Base-by-base conservation (phyloP, 2,797 vertebrate genomes). In the Glossophaga mutica region DNA sequence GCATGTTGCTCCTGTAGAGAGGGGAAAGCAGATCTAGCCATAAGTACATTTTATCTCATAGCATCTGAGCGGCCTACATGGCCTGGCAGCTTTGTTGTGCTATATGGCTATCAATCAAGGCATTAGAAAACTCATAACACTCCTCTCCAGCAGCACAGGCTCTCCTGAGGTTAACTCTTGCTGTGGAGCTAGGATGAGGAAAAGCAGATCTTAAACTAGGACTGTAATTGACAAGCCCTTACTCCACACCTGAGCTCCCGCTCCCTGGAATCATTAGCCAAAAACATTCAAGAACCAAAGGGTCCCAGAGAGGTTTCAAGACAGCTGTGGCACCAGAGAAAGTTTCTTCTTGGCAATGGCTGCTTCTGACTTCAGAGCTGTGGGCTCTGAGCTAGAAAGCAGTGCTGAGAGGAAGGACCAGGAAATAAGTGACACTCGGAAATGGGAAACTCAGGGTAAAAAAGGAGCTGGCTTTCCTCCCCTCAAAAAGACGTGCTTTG, bases 121-220 rank as follows among this genome's bases (percentile, higher is more conserved):
- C 44, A n/a, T 89, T 59, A 46, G 22, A 29, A 93, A 88, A 92
- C 42, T 89, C 88, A 65, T 68, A 83, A 62, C 84, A 92, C 83
- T 90, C 32, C 57, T 77, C 83, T 76, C 73, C 29, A 42, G 65
- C 94, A 67, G 65, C 67, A 57, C 83, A 81, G 86, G 46, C 83
- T 95, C 19, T 85, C 21, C 62, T 83, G 34, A 91, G 85, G 94
- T 97, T 96, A 97, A 96, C 77, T 92, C 91, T 81, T 92, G 16
- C 67, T 44, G 34, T 76, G 79, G 73, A 57, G 29, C 55, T 71
- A 37, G 34, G 78, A 73, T 95, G 94, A 96, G 52, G 95, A 87
- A 91, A 97, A 93, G 46, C 89, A 96, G 94, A 87, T 77, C 71
- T 96, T 32, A 59, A 95, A 34, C 37, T 26, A 29, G 70, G 92